Percentiles rank a stretch among this genome's conserved stretches.
phyloP scores from a whole-genome alignment of 2,113 vertebrate genomes.

The Neolamprologus kungweensis region DNA sequence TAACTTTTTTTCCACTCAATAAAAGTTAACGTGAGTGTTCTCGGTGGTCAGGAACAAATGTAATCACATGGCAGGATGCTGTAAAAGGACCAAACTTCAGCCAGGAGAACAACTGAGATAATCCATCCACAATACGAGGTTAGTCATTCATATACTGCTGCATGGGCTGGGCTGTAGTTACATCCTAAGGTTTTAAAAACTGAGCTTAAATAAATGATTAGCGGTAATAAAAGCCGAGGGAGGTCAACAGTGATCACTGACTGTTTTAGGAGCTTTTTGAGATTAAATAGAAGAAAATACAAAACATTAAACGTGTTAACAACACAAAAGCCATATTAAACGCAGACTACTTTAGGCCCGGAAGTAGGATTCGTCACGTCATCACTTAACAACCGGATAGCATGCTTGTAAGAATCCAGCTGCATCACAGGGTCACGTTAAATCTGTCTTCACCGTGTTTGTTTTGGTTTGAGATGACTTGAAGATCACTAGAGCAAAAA shows the following conservation, averaged over 20 bases:
- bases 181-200: neutral
- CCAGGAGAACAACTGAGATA: neutral
- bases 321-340: neutral
- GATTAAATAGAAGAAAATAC: neutral
- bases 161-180: neutral
- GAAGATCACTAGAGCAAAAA: neutral
- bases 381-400: fast-evolving
- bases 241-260: neutral
- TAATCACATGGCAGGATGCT: neutral
- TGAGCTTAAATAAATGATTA: neutral
- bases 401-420: neutral
- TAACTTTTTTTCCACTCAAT: no score
- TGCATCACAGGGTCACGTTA: neutral
- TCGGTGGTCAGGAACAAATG: no score
- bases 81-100: neutral
- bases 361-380: fast-evolving
- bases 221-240: neutral
- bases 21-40: no score
- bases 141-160: neutral
- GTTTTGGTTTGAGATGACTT: fast-evolving
- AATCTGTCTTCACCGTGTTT: neutral
- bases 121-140: neutral
- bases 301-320: neutral
- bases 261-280: neutral
- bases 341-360: fast-evolving